These are phyloP conservation scores for Hylaea fasciaria DNA, from an alignment of 2,888 invertebrate species.

Conservation along the genomic window DNA sequence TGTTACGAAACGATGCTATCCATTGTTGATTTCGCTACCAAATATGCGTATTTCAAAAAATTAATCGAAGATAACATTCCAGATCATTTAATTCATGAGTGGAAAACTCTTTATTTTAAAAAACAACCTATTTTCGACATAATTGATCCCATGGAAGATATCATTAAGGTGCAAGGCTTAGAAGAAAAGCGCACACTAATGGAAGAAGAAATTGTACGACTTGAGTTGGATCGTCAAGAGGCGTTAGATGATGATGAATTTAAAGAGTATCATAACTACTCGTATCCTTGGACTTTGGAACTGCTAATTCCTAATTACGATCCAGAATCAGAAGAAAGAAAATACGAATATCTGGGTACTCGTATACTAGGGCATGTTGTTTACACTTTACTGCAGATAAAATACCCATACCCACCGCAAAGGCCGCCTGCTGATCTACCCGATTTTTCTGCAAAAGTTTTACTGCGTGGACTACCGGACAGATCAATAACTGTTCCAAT, in stretches of 20 bases:
- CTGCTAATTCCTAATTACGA: slow-evolving; percentile 73
- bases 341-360: slow-evolving; percentile 73
- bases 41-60: slow-evolving; percentile 78
- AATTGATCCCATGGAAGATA: slow-evolving; percentile 69
- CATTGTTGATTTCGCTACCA: slow-evolving; percentile 82
- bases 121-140: slow-evolving; percentile 83
- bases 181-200: slow-evolving; percentile 60
- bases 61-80: slow-evolving; percentile 75
- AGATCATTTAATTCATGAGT: slow-evolving; percentile 78
- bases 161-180: slow-evolving; percentile 59
- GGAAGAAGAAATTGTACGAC: slow-evolving; percentile 72
- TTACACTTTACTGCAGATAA: slow-evolving; percentile 78
- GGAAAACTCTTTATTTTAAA: slow-evolving; percentile 84
- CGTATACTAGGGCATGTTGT: slow-evolving; percentile 81
- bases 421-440: slow-evolving; percentile 69
- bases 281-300: slow-evolving; percentile 82
- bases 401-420: slow-evolving; percentile 74
- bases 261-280: slow-evolving; percentile 81
- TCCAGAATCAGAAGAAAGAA: slow-evolving; percentile 71
- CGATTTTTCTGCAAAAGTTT: slow-evolving; percentile 63
- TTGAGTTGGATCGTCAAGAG: slow-evolving; percentile 82
- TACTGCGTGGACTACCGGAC: slow-evolving; percentile 77
- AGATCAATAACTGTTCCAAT: slow-evolving; percentile 68
- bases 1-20: slow-evolving; percentile 83
- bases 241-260: slow-evolving; percentile 83